phyloP scores from a whole-genome alignment of 2,113 vertebrate species.

The Tretioscincus oriximinensis region DNA sequence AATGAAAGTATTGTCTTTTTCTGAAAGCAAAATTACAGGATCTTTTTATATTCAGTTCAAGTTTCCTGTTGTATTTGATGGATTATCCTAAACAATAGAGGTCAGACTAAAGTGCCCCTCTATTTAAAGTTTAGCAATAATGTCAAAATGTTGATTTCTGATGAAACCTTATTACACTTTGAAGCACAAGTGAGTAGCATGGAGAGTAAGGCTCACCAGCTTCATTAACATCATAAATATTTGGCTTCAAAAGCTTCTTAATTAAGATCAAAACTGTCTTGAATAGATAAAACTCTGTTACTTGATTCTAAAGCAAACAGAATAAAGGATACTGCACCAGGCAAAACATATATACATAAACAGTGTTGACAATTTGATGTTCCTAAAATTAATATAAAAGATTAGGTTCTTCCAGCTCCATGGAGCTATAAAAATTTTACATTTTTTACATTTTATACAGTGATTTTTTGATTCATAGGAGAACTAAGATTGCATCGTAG shows the following conservation, averaged over 20 bases:
- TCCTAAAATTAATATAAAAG: not conserved
- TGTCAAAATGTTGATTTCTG: not conserved
- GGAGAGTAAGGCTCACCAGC: not conserved
- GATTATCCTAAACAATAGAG: constrained; percentile 15
- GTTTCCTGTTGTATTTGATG: not conserved
- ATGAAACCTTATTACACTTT: constrained; percentile 1
- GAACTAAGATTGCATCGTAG: too few relatives aligned
- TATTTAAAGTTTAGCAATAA: constrained; percentile 7
- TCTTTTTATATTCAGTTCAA: not conserved
- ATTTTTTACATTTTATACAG: not conserved
- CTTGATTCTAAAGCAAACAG: not conserved
- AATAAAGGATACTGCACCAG: not conserved
- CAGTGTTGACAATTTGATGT: too few relatives aligned
- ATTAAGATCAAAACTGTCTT: not conserved
- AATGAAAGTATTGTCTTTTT: not conserved
- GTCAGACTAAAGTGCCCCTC: not conserved
- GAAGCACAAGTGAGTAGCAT: not conserved
- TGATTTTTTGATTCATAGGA: not conserved
- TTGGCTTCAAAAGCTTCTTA: not conserved
- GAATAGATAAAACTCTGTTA: not conserved
- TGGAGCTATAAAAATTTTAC: not conserved
- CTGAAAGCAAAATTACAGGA: not conserved
- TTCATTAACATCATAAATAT: not conserved
- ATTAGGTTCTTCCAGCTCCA: not conserved
- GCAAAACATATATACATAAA: not conserved